phyloP scores from a whole-genome alignment of 1,140 invertebrate genomes.

The Hylyphantes graminicola region DNA sequence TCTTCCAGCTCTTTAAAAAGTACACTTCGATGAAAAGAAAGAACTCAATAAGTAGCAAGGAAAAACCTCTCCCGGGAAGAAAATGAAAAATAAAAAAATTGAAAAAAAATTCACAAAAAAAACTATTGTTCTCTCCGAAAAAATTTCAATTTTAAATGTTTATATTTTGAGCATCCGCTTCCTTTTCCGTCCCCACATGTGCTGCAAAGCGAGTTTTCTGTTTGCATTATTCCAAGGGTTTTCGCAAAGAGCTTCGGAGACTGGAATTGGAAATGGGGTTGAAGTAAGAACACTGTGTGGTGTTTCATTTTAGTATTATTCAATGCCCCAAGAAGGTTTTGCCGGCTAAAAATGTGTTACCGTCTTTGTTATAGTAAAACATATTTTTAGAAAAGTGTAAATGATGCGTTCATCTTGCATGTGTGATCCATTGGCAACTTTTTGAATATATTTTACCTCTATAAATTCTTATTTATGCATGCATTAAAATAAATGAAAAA shows the following conservation, averaged over 20 bases:
- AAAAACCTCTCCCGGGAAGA: neutral
- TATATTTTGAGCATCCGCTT: constrained; percentile 17
- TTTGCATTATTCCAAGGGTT: constrained; percentile 28
- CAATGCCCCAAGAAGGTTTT: neutral
- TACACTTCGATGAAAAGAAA: neutral
- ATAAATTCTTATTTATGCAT: too few relatives aligned
- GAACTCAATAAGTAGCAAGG: constrained; percentile 26
- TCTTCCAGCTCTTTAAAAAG: neutral
- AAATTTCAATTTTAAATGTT: constrained; percentile 50
- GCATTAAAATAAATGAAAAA: too few relatives aligned
- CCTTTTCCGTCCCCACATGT: neutral
- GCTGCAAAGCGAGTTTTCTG: neutral
- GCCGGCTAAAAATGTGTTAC: neutral
- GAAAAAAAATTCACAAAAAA: too few relatives aligned
- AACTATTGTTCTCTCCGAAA: neutral
- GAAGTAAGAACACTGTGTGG: neutral
- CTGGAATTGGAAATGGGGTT: constrained; percentile 19
- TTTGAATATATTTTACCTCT: too few relatives aligned
- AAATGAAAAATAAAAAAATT: neutral
- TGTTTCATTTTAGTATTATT: constrained; percentile 36
- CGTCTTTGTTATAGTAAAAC: too few relatives aligned
- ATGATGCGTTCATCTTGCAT: too few relatives aligned
- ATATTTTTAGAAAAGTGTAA: too few relatives aligned
- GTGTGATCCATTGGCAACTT: too few relatives aligned
- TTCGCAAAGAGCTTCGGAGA: neutral